These are phyloP conservation scores for Charanyca ferruginea DNA, from an alignment of 2,888 invertebrate genomes.

Conservation along the genomic window DNA sequence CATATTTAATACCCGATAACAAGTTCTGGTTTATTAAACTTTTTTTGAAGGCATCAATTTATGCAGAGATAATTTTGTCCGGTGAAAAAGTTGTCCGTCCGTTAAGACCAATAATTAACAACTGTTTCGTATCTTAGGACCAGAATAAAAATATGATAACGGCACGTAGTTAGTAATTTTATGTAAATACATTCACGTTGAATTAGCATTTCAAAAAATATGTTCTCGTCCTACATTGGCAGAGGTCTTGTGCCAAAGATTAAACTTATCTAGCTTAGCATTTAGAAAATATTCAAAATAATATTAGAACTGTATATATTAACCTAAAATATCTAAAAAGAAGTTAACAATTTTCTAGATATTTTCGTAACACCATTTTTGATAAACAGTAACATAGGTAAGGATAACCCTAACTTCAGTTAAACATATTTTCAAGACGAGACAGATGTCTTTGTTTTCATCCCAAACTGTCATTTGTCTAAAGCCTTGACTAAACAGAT, in stretches of 20 bases:
- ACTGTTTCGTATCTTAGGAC: background rate
- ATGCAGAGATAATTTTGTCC: background rate
- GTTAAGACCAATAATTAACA: constrained; percentile 4
- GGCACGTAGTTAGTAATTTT: constrained; percentile 12
- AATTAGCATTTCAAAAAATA: constrained; percentile 39
- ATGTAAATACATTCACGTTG: constrained; percentile 25
- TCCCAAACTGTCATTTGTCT: constrained; percentile 24
- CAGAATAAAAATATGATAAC: background rate
- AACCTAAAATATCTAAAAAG: background rate
- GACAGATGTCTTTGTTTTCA: constrained; percentile 5
- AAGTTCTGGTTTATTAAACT: constrained; percentile 17
- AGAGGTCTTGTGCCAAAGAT: constrained; percentile 22
- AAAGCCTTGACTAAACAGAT: constrained; percentile 12
- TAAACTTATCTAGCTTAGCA: constrained; percentile 11
- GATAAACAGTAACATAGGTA: background rate
- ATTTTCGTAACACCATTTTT: background rate
- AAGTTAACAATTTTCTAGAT: background rate
- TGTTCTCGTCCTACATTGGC: constrained; percentile 4
- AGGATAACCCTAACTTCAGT: background rate
- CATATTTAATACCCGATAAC: constrained; percentile 18
- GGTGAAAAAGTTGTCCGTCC: background rate
- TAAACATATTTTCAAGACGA: constrained; percentile 7
- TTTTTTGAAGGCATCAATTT: background rate
- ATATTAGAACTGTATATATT: background rate
- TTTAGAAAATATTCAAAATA: constrained; percentile 1